These are phyloP conservation scores for Nyctibius grandis DNA, from an alignment of 2,797 vertebrate species.

Conservation along the genomic window DNA sequence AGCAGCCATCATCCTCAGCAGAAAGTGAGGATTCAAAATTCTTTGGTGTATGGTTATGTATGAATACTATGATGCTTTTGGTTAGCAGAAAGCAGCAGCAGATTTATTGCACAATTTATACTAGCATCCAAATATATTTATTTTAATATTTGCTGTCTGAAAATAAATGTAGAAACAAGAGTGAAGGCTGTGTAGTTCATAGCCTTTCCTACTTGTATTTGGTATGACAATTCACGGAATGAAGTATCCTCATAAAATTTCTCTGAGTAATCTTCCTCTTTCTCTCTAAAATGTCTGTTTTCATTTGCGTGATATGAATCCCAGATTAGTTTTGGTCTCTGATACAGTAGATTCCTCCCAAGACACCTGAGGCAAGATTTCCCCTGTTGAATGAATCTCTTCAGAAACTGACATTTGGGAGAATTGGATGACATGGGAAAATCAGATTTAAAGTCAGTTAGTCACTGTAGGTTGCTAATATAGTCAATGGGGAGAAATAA, in stretches of 20 bases:
- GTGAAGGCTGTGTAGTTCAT: background rate
- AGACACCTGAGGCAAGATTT: background rate
- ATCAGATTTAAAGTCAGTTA: background rate
- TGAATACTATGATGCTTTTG: background rate
- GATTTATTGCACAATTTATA: background rate
- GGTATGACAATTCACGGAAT: background rate
- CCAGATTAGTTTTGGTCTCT: background rate
- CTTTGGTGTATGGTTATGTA: background rate
- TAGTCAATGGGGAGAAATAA: background rate
- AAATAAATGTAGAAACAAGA: background rate
- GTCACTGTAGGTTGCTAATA: background rate
- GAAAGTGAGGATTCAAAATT: background rate
- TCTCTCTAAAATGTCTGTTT: background rate
- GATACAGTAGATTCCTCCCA: background rate
- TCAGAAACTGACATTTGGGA: constrained; percentile 16
- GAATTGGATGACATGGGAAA: constrained; percentile 7
- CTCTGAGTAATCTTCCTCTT: background rate
- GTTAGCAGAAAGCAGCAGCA: background rate
- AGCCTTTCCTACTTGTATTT: background rate
- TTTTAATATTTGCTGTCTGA: background rate
- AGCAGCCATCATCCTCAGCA: background rate
- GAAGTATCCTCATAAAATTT: background rate
- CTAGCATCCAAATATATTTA: background rate
- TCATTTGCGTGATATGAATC: background rate
- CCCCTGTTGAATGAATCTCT: background rate